Conservation (phyloP, 64 coral and sea anemone genomes). For the Catalaphyllia jardinei region DNA sequence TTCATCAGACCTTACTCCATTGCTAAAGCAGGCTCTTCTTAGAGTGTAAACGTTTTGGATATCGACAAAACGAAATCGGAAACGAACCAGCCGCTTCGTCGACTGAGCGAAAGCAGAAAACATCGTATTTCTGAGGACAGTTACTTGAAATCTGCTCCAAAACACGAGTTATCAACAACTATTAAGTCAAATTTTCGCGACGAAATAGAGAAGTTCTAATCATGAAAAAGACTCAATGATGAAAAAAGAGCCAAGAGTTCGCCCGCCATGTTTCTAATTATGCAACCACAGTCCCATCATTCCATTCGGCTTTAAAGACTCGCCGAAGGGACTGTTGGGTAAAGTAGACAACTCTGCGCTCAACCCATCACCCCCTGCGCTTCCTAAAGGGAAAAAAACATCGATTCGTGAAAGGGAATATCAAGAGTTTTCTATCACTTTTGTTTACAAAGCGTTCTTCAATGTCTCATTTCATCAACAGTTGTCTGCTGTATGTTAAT, state of each 20-base stretch:
- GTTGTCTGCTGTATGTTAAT: no score
- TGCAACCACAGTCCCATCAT: neutral
- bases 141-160: neutral
- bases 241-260: neutral
- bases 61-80: neutral
- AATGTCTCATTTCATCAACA: no score
- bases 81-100: neutral
- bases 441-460: no score
- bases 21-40: neutral
- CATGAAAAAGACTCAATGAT: neutral
- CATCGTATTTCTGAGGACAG: neutral
- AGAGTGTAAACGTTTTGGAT: neutral
- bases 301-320: neutral
- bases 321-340: no score
- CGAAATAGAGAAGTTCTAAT: neutral
- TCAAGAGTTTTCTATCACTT: no score
- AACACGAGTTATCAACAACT: neutral
- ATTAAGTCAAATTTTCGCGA: neutral
- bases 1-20: neutral
- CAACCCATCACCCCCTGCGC: no score
- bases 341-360: no score
- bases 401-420: no score
- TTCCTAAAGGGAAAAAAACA: no score
- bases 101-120: neutral
- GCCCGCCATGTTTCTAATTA: neutral